These are phyloP conservation scores for Montipora efflorescens DNA, from an alignment of 64 coral and sea anemone genomes.

Conservation along the genomic window DNA sequence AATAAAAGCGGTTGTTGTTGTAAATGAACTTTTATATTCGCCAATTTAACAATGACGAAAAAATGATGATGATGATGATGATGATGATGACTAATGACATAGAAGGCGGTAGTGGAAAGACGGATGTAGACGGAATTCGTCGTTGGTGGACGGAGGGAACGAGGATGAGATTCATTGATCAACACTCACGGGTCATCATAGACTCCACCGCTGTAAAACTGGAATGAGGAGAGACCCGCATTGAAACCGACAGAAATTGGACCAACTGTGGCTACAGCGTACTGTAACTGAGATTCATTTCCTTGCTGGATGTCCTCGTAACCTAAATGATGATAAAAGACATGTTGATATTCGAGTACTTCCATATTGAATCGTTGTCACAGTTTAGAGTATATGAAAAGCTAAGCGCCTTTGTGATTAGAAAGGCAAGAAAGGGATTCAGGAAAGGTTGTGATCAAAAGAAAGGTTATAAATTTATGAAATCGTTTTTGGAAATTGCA, in stretches of 20 bases:
- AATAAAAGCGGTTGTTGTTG: too few relatives aligned
- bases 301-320: slow-evolving; percentile 30
- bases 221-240: slow-evolving; percentile 64
- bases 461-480: too few relatives aligned
- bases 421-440: too few relatives aligned
- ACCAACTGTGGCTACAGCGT: slow-evolving; percentile 65
- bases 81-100: not conserved
- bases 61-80: not conserved
- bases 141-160: not conserved
- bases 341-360: not conserved
- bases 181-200: slow-evolving; percentile 54
- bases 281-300: slow-evolving; percentile 27
- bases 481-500: too few relatives aligned
- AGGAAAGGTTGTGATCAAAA: too few relatives aligned
- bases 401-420: too few relatives aligned
- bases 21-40: too few relatives aligned
- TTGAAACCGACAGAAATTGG: slow-evolving; percentile 75
- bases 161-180: not conserved
- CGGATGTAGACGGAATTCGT: too few relatives aligned
- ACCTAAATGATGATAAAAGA: not conserved
- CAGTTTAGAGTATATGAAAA: too few relatives aligned
- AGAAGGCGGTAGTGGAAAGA: too few relatives aligned
- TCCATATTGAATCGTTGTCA: too few relatives aligned
- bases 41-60: not conserved
- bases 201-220: slow-evolving; percentile 68